Base-by-base conservation (phyloP, 2,797 vertebrate genomes). In the Heliangelus exortis region DNA sequence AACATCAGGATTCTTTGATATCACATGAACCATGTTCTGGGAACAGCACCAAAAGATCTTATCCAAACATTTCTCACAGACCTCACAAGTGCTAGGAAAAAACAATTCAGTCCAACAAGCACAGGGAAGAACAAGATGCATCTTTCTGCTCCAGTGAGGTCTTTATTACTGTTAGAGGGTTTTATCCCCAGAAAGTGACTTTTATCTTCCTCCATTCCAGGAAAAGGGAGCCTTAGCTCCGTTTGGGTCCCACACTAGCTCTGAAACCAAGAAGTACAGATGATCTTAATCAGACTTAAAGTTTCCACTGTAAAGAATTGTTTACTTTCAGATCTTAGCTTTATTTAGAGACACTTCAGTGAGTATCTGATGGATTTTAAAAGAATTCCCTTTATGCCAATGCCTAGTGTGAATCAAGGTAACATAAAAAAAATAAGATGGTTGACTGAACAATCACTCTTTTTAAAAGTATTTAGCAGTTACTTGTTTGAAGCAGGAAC, bases 11-110 rank as follows among this genome's bases (percentile, higher is more conserved):
- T 92, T 93, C 87, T 92, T 78, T 96, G 89, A 75, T 91, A 84
- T 90, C 92, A 86, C 89, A 89, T 87, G 61, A 96, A 88, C 61
- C 68, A 55, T 59, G 86, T 87, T 93, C 95, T 94, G 95, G 96
- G 95, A 95, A 90, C 90, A 75, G 93, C 78, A 93, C 79, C 90
- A 96, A 89, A 89, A 96, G 92, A 93, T 96, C 88, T 96, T 95
- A 81, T 92, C 93, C 84, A 89, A 95, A 88, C 66, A 62, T 88
- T 93, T 95, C 90, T 92, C 91, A 89, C 81, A 95, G 92, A 71
- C 47, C 76, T 93, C 82, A 83, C 58, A 78, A 93, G 93, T 1
- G 15, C 54, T 53, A 68, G 65, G 54, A 79, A 92, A 94, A 95
- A 91, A 54, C 82, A 92, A 77, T 43, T 55, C 66, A 54, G 36